These are phyloP conservation scores for Rosalia funebris DNA, from an alignment of 2,888 invertebrate genomes.

Conservation along the genomic window DNA sequence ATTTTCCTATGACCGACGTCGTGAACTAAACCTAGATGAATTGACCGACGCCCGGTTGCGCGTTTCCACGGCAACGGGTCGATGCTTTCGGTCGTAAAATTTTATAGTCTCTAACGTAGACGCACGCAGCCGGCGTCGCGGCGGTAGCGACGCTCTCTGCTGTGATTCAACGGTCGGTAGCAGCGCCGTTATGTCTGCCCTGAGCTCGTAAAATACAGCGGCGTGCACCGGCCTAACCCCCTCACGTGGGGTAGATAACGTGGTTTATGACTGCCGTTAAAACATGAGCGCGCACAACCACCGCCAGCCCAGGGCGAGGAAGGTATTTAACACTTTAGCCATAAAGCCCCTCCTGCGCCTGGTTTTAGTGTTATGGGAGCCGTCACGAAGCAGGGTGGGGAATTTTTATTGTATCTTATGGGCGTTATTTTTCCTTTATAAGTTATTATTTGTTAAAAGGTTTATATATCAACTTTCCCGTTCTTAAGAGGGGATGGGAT, in stretches of 20 bases:
- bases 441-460: too few species aligned
- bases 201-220: constrained; percentile 59
- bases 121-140: constrained; percentile 61
- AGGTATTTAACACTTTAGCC: constrained; percentile 35
- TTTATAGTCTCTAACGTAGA: constrained; percentile 62
- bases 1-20: too few species aligned
- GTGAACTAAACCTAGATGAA: constrained; percentile 11
- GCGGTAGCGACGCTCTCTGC: constrained; percentile 53
- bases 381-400: neutral
- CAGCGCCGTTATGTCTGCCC: constrained; percentile 59
- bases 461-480: too few species aligned
- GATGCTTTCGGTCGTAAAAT: constrained; percentile 65
- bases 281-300: constrained; percentile 22
- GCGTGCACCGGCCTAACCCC: constrained; percentile 42
- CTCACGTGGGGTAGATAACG: constrained; percentile 31
- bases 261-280: constrained; percentile 40
- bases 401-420: constrained; percentile 11
- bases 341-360: constrained; percentile 32
- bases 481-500: too few species aligned
- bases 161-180: constrained; percentile 55
- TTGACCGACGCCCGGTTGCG: constrained; percentile 42
- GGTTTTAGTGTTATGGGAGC: constrained; percentile 21
- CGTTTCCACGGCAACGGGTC: constrained; percentile 64
- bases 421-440: constrained; percentile 18
- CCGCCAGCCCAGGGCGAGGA: constrained; percentile 27